Conservation (phyloP, 2,113 vertebrate genomes). For the Fulmarus glacialis region DNA sequence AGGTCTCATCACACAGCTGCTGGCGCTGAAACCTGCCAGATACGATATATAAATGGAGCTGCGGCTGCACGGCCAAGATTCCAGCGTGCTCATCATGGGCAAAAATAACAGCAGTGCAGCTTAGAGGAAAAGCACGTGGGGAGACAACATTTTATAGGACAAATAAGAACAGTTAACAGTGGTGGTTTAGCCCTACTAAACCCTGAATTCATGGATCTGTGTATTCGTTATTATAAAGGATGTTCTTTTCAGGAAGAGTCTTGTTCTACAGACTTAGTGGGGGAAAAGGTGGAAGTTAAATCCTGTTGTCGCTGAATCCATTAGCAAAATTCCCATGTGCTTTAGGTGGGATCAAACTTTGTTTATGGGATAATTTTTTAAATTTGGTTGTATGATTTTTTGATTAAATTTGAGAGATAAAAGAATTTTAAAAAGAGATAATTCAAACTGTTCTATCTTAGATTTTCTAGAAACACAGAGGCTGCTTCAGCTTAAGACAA, state of each 20-base stretch:
- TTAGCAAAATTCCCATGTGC: background rate
- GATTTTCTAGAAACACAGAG: background rate
- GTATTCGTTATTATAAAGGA: background rate
- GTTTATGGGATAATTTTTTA: background rate
- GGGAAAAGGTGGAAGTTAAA: background rate
- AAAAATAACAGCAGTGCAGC: background rate
- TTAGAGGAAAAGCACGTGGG: background rate
- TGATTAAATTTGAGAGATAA: background rate
- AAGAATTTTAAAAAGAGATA: background rate
- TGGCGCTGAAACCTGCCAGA: background rate
- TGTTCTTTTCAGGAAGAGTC: background rate
- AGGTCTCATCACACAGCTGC: background rate
- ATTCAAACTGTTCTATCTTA: background rate
- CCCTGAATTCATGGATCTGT: background rate
- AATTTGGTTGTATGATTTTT: background rate
- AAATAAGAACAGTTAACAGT: background rate
- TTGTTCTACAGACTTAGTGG: background rate
- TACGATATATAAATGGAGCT: background rate
- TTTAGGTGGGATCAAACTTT: background rate
- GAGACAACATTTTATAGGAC: background rate
- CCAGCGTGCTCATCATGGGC: background rate
- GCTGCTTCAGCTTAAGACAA: background rate
- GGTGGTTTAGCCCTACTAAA: background rate
- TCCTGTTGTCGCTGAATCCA: background rate
- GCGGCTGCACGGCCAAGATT: background rate